Conservation (phyloP, 2,888 invertebrate species). For the Choreutis nemorana region DNA sequence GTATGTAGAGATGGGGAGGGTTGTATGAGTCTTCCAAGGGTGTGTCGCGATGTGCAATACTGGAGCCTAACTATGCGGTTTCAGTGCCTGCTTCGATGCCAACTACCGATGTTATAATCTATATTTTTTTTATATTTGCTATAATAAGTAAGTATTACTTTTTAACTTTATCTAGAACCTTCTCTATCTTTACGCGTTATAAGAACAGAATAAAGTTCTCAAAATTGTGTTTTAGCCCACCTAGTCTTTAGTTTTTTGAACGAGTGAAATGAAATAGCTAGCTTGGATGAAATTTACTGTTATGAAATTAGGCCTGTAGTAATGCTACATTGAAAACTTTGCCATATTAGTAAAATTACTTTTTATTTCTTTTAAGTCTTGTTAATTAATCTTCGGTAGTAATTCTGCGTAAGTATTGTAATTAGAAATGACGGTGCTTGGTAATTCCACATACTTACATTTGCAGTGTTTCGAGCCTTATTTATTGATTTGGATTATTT, state of each 20-base stretch:
- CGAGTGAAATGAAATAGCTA: slow-evolving; percentile 37
- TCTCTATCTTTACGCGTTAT: neutral
- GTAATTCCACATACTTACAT: no score
- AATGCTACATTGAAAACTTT: slow-evolving; percentile 67
- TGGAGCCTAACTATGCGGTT: slow-evolving; percentile 7
- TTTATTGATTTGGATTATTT: no score
- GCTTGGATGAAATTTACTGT: slow-evolving; percentile 34
- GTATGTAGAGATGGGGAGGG: no score
- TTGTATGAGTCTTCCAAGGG: no score
- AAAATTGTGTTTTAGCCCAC: slow-evolving; percentile 55
- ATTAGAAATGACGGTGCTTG: slow-evolving; percentile 62
- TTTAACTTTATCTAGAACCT: slow-evolving; percentile 1
- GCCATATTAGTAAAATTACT: slow-evolving; percentile 64
- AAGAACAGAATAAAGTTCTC: slow-evolving; percentile 14
- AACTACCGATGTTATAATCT: slow-evolving; percentile 20
- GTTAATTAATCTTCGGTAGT: slow-evolving; percentile 42
- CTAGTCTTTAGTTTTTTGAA: slow-evolving; percentile 56
- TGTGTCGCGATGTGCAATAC: slow-evolving; percentile 14
- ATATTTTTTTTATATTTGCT: slow-evolving; percentile 5
- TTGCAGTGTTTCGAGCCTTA: no score
- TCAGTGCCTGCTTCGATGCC: slow-evolving; percentile 16
- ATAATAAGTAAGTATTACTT: slow-evolving; percentile 5
- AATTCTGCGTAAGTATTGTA: slow-evolving; percentile 54
- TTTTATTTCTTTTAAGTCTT: slow-evolving; percentile 56
- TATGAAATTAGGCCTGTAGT: slow-evolving; percentile 46